Evolutionary conservation across 2,113 vertebrate genomes (phyloP).

Genomic region (Hymenochirus boettgeri): DNA sequence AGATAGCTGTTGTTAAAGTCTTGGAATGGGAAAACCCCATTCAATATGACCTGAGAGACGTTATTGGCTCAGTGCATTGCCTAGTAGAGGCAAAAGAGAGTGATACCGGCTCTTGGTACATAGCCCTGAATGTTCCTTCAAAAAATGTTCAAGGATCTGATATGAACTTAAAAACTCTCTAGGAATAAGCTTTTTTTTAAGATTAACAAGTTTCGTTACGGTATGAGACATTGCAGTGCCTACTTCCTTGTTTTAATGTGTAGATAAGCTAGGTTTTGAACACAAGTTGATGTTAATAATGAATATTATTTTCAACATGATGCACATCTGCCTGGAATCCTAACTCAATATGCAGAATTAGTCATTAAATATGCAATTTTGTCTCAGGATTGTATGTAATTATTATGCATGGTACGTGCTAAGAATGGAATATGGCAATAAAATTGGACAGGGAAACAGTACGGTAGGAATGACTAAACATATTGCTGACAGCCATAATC

Average conservation of each 20-base stretch:
- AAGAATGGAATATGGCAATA: conserved; percentile 53
- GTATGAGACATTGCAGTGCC: conserved; percentile 46
- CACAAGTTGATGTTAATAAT: conserved; percentile 42
- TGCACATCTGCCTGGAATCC: conserved; percentile 43
- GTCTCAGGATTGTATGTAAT: conserved; percentile 48
- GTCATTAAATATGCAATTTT: conserved; percentile 53
- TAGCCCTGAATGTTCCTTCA: too few relatives aligned
- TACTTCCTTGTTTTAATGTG: too few relatives aligned
- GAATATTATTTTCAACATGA: conserved; percentile 2
- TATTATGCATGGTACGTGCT: conserved; percentile 47
- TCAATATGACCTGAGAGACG: too few relatives aligned
- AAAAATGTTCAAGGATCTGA: too few relatives aligned
- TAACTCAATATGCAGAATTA: conserved; percentile 48
- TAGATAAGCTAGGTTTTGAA: conserved; percentile 37
- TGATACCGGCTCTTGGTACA: too few relatives aligned
- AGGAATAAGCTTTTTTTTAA: conserved; percentile 52
- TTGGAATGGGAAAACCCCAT: too few relatives aligned
- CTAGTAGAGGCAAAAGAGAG: too few relatives aligned
- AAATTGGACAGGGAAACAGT: conserved; percentile 43
- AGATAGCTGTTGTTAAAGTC: too few relatives aligned
- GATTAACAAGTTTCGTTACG: conserved; percentile 46
- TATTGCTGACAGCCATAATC: conserved; percentile 45
- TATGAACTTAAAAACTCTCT: too few relatives aligned
- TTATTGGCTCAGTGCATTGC: too few relatives aligned
- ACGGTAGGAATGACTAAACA: conserved; percentile 49